Evolutionary conservation across 2,888 invertebrate species (phyloP).

Genomic region (Drosophila helvetica): DNA sequence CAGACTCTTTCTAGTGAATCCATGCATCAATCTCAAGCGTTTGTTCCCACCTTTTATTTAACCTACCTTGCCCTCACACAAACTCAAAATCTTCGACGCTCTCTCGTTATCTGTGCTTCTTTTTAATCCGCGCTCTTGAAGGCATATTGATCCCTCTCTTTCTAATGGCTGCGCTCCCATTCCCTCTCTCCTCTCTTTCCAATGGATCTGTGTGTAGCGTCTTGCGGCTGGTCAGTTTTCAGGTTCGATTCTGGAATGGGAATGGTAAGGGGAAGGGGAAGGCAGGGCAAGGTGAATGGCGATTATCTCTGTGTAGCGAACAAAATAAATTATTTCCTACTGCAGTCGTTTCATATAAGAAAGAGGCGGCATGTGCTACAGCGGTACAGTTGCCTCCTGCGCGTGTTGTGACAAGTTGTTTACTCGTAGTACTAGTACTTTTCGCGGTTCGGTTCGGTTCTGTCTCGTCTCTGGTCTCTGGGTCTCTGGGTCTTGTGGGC

Average conservation of each 20-base stretch:
- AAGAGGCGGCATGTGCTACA: background rate
- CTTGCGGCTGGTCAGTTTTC: background rate
- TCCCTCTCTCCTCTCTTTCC: background rate
- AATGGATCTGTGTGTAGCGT: background rate
- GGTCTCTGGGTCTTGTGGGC: background rate
- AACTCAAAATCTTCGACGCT: background rate
- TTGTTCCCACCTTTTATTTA: background rate
- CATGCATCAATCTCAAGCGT: too few species aligned
- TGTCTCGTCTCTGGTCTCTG: background rate
- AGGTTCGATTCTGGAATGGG: background rate
- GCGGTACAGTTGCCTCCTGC: background rate
- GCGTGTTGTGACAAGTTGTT: slow-evolving; percentile 1
- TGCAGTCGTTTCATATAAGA: background rate
- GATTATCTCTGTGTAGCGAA: background rate
- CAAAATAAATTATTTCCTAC: background rate
- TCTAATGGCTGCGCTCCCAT: background rate
- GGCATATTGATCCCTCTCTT: background rate
- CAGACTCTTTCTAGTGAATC: too few species aligned
- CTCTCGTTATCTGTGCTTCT: background rate
- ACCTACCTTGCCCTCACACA: background rate
- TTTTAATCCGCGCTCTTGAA: background rate
- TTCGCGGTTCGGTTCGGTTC: background rate
- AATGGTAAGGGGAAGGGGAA: too few species aligned
- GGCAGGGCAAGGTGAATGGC: too few species aligned
- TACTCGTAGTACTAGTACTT: background rate